These are phyloP conservation scores for Sinocyclocheilus anophthalmus DNA, from an alignment of 2,113 vertebrate genomes.

Conservation along the genomic window DNA sequence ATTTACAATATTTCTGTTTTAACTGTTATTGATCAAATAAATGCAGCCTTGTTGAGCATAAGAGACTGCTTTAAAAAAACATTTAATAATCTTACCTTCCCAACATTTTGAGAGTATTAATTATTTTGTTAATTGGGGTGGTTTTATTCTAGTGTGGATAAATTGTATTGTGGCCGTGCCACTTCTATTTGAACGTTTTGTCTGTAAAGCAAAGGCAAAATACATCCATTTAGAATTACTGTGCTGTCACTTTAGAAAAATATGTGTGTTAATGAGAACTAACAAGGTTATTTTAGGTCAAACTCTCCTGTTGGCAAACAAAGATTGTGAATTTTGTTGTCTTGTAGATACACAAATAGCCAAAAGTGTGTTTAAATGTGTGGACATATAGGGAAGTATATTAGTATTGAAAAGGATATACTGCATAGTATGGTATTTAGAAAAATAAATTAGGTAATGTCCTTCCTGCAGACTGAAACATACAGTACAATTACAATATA, in stretches of 20 bases:
- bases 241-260: neutral
- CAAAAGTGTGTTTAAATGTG: neutral
- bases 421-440: neutral
- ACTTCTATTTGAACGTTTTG: neutral
- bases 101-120: too few species aligned
- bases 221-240: neutral
- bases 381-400: neutral
- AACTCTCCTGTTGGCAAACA: neutral
- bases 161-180: neutral
- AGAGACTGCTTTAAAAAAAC: too few species aligned
- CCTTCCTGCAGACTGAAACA: neutral
- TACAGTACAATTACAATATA: neutral
- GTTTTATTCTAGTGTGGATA: too few species aligned
- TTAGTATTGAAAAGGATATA: neutral
- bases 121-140: too few species aligned
- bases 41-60: too few species aligned
- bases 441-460: neutral
- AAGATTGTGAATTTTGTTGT: neutral
- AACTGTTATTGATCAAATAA: too few species aligned
- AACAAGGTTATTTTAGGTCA: neutral
- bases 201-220: neutral
- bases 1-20: too few species aligned
- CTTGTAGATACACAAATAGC: neutral
- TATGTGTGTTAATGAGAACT: neutral
- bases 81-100: too few species aligned